Evolutionary conservation across 2,888 invertebrate genomes (phyloP), one percentile per base, ranked within the genome.

Genomic region (Ectemnius lituratus): DNA sequence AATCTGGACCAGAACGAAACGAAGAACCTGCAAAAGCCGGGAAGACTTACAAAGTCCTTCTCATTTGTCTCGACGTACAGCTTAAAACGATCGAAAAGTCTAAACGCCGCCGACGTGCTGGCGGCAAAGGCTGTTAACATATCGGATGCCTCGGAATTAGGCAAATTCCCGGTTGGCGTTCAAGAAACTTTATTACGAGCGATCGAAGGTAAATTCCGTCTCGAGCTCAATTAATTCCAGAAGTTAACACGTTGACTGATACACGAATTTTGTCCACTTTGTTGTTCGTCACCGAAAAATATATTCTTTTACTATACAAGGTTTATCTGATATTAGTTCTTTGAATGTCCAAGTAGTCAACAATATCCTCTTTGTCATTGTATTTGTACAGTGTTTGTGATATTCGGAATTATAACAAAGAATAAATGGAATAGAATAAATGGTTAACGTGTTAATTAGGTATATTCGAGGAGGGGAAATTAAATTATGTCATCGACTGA

Each of bases 31-130:
- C 64, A 75, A 20, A 90, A 85, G 70, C 88, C 90, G 2, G 89
- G 88, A 67, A 90, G 89, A 74, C 86, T 90, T 23, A 89, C 86
- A 2, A 90, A 90, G 82, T 90, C 90, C 5, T 81, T 88, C 65
- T 90, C 90, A 11, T 90, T 90, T 70, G 87, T 90, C 18, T 88
- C 90, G 1, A 84, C 88, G 45, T 88, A 89, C 61, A 91, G 93
- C n/a, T 90, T 96, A 75, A 96, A 97, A 91, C 93, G 97, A 62
- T 96, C 96, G 74, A 97, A 96, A 91, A 96, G 96, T 70, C 91
- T 97, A 83, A 96, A 95, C 11, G 94, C 96, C 0, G 94, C 96
- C 0, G 96, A 96, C 87, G 94, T 95, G 13, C 86, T 93, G 58
- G 92, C 92, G 3, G 90, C 94, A 46, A 95, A 95, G 45, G 94